These are phyloP conservation scores for Panagrolaimus sp. DNA, from an alignment of 1,140 invertebrate species.

Conservation along the genomic window DNA sequence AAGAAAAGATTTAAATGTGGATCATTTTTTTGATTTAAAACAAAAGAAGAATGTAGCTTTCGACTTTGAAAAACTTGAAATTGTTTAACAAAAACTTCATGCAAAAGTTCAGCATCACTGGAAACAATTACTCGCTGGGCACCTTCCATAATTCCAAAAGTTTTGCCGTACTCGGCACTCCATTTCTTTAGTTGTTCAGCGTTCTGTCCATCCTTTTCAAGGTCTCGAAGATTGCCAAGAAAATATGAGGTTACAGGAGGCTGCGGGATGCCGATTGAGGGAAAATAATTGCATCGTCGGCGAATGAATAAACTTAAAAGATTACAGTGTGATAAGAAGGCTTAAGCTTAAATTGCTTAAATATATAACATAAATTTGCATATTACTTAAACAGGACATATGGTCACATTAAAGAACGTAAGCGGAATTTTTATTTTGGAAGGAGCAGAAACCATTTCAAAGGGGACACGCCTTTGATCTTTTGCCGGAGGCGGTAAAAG, in stretches of 20 bases:
- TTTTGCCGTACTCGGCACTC: not conserved
- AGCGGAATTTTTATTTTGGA: too few relatives aligned
- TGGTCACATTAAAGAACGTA: too few relatives aligned
- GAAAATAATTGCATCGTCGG: too few relatives aligned
- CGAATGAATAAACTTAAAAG: too few relatives aligned
- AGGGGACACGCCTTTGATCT: too few relatives aligned
- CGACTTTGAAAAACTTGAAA: not conserved
- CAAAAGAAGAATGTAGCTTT: not conserved
- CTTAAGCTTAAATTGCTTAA: too few relatives aligned
- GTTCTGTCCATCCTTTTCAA: not conserved
- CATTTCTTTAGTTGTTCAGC: not conserved
- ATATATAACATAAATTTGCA: too few relatives aligned
- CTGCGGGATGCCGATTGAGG: not conserved
- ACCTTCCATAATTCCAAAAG: constrained; percentile 16
- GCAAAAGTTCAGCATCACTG: not conserved
- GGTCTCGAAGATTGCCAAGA: not conserved
- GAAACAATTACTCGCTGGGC: not conserved
- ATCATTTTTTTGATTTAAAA: not conserved
- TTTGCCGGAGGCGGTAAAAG: too few relatives aligned
- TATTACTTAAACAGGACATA: too few relatives aligned
- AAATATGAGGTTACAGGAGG: not conserved
- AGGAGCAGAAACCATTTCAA: too few relatives aligned
- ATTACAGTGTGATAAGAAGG: too few relatives aligned
- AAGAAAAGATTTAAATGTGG: not conserved
- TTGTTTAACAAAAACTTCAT: constrained; percentile 16